Base-by-base conservation (phyloP, 2,888 invertebrate genomes). In the Pseudeuparius sepicola region DNA sequence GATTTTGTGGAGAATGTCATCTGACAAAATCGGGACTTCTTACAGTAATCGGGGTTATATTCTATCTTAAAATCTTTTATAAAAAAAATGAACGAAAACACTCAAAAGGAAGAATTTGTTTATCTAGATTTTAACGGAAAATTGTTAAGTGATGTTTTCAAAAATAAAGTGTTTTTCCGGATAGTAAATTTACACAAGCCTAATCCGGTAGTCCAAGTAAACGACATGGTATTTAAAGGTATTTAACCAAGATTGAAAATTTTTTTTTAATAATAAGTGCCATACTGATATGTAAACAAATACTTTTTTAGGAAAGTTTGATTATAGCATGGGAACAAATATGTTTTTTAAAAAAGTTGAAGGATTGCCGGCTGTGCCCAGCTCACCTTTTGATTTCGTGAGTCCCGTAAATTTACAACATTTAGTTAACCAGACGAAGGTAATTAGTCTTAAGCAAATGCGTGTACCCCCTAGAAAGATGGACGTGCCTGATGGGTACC, bases 341-440 rank as follows among this genome's bases (percentile, higher is more conserved):
- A 63, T 85, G 55, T 79, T 83, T 54, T 83, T 85, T 54, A 73
- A 77, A 53, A 73, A 74, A 48, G 70, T 75, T 41, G 60, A 67
- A 16, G 58, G 67, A 23, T 63, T 66, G 12, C 34, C 18, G 16
- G 26, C 40, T 9, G 33, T 33, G 16, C 31, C 30, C 9, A 37
- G 31, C 6, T 49, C 48, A 41, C 40, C 53, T 11, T 55, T 55
- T 30, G 47, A 48, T 31, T 46, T 34, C 40, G 74, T 75, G 7
- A 10, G 7, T 3, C 11, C 24, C n/a, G n/a, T n/a, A n/a, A n/a
- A n/a, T n/a, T n/a, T n/a, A n/a, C n/a, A n/a, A n/a, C n/a, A n/a
- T 65, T 66, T 12, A 78, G 77, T n/a, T n/a, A n/a, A n/a, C 57
- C 75, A 80, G 2, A 70, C 70, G 29, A 84, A 83, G 63, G 51